Evolutionary conservation across 1,140 invertebrate genomes (phyloP).

Genomic region (Drosophila pruinosa): DNA sequence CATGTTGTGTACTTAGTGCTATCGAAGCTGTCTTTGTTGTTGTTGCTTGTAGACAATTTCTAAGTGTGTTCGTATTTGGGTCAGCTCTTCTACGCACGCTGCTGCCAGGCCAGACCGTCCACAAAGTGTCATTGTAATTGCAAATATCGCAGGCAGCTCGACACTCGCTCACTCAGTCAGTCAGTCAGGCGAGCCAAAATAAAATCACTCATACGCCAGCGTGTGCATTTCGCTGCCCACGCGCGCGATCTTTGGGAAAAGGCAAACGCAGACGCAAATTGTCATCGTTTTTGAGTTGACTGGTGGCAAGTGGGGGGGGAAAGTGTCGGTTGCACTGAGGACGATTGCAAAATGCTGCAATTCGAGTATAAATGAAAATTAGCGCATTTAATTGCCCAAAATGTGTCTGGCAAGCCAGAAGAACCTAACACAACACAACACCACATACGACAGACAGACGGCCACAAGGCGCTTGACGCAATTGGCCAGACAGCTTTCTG

Average conservation of each 20-base stretch:
- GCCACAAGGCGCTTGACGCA: constrained; percentile 74
- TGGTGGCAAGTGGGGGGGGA: no score
- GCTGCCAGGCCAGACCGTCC: constrained; percentile 16
- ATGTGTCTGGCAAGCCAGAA: constrained; percentile 64
- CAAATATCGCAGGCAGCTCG: constrained; percentile 72
- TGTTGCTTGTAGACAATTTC: constrained; percentile 75
- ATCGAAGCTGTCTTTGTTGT: constrained; percentile 59
- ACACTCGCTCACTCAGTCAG: constrained; percentile 37
- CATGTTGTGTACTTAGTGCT: constrained; percentile 72
- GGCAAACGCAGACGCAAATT: constrained; percentile 47
- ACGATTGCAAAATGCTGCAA: neutral
- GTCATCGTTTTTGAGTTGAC: constrained; percentile 67
- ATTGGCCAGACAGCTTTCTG: constrained; percentile 62
- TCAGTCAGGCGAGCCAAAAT: constrained; percentile 9
- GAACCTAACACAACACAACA: constrained; percentile 32
- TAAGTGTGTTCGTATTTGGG: constrained; percentile 78
- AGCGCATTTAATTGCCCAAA: constrained; percentile 78
- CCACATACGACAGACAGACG: neutral
- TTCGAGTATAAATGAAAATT: constrained; percentile 59
- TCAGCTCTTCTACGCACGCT: constrained; percentile 62
- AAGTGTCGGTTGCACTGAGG: neutral
- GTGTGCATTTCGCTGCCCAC: constrained; percentile 59
- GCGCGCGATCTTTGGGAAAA: constrained; percentile 18
- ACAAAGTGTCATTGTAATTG: constrained; percentile 81
- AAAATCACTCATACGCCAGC: constrained; percentile 57